Evolutionary conservation across 2,113 vertebrate genomes (phyloP).

Genomic region (Empidonax alnorum): DNA sequence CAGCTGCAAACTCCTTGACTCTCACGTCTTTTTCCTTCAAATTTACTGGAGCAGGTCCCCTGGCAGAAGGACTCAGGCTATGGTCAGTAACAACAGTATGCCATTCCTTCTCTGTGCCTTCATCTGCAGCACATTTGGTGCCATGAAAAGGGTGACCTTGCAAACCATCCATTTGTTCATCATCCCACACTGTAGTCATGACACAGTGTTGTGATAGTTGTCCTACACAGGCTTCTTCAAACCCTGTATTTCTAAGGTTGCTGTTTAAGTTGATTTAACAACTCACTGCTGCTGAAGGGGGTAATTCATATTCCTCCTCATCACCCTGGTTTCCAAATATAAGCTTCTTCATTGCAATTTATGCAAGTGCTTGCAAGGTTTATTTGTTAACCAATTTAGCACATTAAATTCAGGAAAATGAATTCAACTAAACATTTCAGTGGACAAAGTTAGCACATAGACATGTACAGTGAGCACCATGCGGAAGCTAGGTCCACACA

Average conservation of each 20-base stretch:
- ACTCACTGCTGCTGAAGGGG: not conserved
- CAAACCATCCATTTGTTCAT: not conserved
- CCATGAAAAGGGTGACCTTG: not conserved
- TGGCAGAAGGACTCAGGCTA: not conserved
- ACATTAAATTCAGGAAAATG: not conserved
- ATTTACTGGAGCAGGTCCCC: not conserved
- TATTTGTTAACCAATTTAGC: not conserved
- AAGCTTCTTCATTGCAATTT: not conserved
- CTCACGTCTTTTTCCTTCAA: not conserved
- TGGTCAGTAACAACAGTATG: not conserved
- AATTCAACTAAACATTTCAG: not conserved
- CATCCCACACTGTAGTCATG: not conserved
- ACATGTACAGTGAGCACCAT: not conserved
- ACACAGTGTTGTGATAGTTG: not conserved
- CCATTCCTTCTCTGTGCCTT: not conserved
- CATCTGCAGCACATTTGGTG: not conserved
- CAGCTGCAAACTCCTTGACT: constrained; percentile 45
- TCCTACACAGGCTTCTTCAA: not conserved
- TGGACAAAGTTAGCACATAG: not conserved
- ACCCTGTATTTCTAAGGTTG: not conserved
- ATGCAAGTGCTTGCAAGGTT: not conserved
- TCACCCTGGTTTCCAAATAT: not conserved
- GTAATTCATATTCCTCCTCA: not conserved
- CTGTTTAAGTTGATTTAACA: not conserved
- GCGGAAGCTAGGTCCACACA: not conserved